phyloP scores from a whole-genome alignment of 2,888 invertebrate genomes.

The Drosophila eohydei region DNA sequence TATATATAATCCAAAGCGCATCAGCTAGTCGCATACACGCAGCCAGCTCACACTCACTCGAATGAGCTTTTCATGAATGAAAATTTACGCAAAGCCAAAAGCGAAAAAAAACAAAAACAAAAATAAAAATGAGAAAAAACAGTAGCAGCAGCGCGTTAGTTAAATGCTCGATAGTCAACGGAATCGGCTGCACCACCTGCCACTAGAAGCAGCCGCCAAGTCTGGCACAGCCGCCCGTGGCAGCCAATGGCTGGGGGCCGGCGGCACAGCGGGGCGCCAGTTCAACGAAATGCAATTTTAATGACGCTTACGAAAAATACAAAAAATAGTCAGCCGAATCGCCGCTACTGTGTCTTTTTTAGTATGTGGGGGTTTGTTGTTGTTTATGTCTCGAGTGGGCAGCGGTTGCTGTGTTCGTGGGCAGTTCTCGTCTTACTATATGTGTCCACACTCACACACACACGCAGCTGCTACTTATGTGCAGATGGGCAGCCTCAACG shows the following conservation, averaged over 20 bases:
- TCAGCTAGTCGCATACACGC: constrained; percentile 4
- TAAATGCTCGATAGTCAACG: constrained; percentile 63
- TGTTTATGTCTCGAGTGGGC: constrained; percentile 65
- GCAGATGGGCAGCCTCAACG: constrained; percentile 51
- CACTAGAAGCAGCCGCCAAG: constrained; percentile 60
- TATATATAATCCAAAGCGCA: constrained; percentile 8
- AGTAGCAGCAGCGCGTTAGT: constrained; percentile 57
- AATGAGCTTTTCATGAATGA: constrained; percentile 59
- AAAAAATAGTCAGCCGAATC: constrained; percentile 42
- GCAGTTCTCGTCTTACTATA: constrained; percentile 61
- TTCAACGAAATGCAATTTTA: constrained; percentile 75
- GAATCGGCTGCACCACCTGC: constrained; percentile 31
- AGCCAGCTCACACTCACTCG: constrained; percentile 1
- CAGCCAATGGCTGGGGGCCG: constrained; percentile 9
- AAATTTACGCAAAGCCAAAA: constrained; percentile 57
- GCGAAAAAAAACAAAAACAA: constrained; percentile 2
- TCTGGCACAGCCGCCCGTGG: constrained; percentile 54
- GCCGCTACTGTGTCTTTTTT: constrained; percentile 41
- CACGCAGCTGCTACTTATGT: constrained; percentile 31
- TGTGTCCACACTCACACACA: constrained; percentile 15
- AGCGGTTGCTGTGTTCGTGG: constrained; percentile 49
- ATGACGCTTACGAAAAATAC: constrained; percentile 68
- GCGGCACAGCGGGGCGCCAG: constrained; percentile 32
- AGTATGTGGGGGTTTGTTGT: constrained; percentile 52
- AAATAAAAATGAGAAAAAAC: constrained; percentile 2